Base-by-base conservation (phyloP, 2,888 invertebrate species). In the Nycteola revayana region DNA sequence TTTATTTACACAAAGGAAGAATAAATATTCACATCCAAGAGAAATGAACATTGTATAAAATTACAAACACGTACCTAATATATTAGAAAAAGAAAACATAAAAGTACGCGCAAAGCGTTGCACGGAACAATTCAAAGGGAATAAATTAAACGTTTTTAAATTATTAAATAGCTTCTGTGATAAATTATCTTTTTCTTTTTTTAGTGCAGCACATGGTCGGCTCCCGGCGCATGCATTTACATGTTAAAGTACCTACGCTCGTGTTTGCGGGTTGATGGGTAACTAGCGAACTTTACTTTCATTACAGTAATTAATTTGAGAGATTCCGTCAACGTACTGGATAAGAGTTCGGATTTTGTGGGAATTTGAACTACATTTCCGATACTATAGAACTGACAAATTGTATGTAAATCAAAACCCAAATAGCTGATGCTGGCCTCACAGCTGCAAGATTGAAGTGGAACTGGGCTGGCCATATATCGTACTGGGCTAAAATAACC, bases 241-340 rank as follows among this genome's bases (percentile, higher is more conserved):
- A 64, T 56, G 59, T 63, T 57, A 40, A 47, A 51, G 55, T 14
- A n/a, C n/a, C n/a, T n/a, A 14, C 14, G 14, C 14, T 14, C 14
- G 14, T 5, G 5, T 14, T 14, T 14, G 50, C 46, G 62, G 70
- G 66, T 66, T 69, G 65, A 59, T 61, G 49, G n/a, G 56, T 40
- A 49, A 47, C 57, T 48, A 60, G 67, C 54, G 52, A 65, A 67
- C 61, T 72, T 70, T 60, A 59, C 60, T 68, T 64, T 66, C 56
- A 60, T 60, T 63, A 62, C 60, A 65, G 71, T 66, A 68, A 75
- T 75, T 71, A 72, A 72, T 69, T 71, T 62, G 51, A 56, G 59
- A 57, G 54, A 52, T 42, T 60, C 59, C 50, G 46, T 54, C 55
- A 46, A 51, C 42, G 48, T 48, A 51, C 55, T 63, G 63, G 60